These are phyloP conservation scores for Machimus atricapillus DNA, from an alignment of 2,888 invertebrate species.

Conservation along the genomic window DNA sequence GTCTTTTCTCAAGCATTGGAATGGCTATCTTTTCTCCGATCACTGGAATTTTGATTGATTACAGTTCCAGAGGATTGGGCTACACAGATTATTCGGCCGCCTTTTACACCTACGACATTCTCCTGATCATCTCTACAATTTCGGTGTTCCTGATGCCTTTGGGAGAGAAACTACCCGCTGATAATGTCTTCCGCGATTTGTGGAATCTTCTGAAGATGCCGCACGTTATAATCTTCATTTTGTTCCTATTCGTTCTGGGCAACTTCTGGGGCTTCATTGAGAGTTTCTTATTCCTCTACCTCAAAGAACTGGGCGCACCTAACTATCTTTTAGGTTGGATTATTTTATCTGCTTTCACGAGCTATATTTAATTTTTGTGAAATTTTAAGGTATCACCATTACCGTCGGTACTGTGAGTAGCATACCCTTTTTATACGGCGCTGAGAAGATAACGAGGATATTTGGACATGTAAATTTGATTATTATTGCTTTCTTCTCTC, in stretches of 20 bases:
- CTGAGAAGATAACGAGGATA: slow-evolving; percentile 81
- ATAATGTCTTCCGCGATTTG: slow-evolving; percentile 78
- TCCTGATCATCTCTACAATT: slow-evolving; percentile 75
- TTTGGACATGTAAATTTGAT: slow-evolving; percentile 85
- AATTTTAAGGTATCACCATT: slow-evolving; percentile 75
- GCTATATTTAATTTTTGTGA: neutral
- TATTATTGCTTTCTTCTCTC: slow-evolving; percentile 84
- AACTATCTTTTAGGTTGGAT: slow-evolving; percentile 77
- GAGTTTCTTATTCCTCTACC: slow-evolving; percentile 84
- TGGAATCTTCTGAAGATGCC: slow-evolving; percentile 78
- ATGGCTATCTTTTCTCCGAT: slow-evolving; percentile 85
- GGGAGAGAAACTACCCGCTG: slow-evolving; percentile 78
- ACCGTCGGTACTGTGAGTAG: slow-evolving; percentile 85
- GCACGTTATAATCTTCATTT: slow-evolving; percentile 80
- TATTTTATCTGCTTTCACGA: neutral
- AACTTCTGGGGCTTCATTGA: slow-evolving; percentile 91
- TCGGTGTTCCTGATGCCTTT: slow-evolving; percentile 80
- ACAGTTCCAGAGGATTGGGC: slow-evolving; percentile 65
- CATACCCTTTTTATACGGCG: slow-evolving; percentile 83
- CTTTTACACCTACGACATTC: slow-evolving; percentile 81
- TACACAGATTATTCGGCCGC: slow-evolving; percentile 87
- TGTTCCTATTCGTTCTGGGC: slow-evolving; percentile 82
- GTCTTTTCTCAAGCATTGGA: slow-evolving; percentile 80
- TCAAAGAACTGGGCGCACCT: slow-evolving; percentile 83
- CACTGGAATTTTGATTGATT: slow-evolving; percentile 80